Evolutionary conservation across 2,797 vertebrate genomes (phyloP), one percentile per base, ranked within the genome.

Genomic region (Lithobates pipiens): DNA sequence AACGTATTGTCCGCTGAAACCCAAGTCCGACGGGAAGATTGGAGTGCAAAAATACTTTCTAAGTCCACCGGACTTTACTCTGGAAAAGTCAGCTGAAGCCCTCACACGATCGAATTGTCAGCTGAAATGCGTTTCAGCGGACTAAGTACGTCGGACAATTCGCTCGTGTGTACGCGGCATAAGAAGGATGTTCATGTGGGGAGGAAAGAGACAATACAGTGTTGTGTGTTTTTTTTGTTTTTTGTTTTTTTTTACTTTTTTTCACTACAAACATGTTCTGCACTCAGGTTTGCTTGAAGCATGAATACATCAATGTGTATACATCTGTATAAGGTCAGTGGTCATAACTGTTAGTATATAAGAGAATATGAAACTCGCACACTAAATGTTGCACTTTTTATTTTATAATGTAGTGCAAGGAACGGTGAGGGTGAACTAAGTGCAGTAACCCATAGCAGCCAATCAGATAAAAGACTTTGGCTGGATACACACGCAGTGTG

Each of bases 241-340:
- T 36, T 36, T 36, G 2, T 36, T 70, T 25, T n/a, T 36, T 67
- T 27, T 27, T 11, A 67, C 27, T 8, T 63, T 63, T 63, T 63
- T 72, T 74, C 7, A 63, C 34, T 73, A 73, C 57, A 63, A 82
- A 63, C 70, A 61, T 27, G n/a, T 42, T 15, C 54, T 44, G 34
- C 54, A 65, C 70, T 82, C 70, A 82, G 70, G 80, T 65, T 82
- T 65, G 54, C 54, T 82, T 82, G 27, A 73, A 36, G 54, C 69
- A 82, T 82, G 54, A 82, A 73, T 73, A 74, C 65, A 65, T 70
- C 0, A n/a, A 42, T 76, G 18, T 42, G 34, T 63, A 63, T 44
- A 42, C 27, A 11, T 10, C 3, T n/a, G 15, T 54, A 21, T 61
- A 57, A 21, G 34, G 34, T 21, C 2, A 21, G 46, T 50, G 46